Evolutionary conservation across 2,888 invertebrate species (phyloP), one percentile per base, ranked within the genome.

Genomic region (Gandaritis pyraliata): DNA sequence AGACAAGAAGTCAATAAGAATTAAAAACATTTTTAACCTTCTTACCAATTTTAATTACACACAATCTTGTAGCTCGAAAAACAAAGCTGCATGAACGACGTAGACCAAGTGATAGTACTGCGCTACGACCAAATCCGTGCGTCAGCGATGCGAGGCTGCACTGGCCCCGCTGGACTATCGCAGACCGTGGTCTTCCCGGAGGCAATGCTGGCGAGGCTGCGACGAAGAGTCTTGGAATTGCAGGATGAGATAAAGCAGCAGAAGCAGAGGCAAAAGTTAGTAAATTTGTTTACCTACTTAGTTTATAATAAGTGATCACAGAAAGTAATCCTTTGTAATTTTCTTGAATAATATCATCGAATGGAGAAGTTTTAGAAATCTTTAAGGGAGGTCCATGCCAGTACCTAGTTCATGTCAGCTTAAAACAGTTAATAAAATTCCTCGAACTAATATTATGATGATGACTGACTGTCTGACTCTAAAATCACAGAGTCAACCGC

Each of bases 11-110:
- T n/a, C n/a, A n/a, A n/a, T n/a, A n/a, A n/a, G n/a, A n/a, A n/a
- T n/a, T n/a, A n/a, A n/a, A 2, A 33, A 11, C 33, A 33, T 33
- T 33, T 10, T 33, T 33, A 10, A 2, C 0, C 33, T 33, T 10
- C 33, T 33, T 29, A 29, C 6, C 29, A 29, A 6, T 29, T 29
- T 29, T 29, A 6, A 29, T 29, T 29, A 29, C 6, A 29, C 29
- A 29, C 29, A 29, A 29, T 29, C 29, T 33, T 33, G 33, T 73
- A 96, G 95, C 90, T 93, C 74, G 94, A 95, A 80, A 95, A 96
- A 83, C 97, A 97, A 83, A 93, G 93, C 63, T 93, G 95, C 78
- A 84, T 98, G 77, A 98, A 98, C 76, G 94, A 96, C 58, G 94
- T 98, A 2, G 94, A 95, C 53, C 93, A 94, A 60, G 94, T 95